phyloP scores from a whole-genome alignment of 2,888 invertebrate genomes.

The Acleris cristana region DNA sequence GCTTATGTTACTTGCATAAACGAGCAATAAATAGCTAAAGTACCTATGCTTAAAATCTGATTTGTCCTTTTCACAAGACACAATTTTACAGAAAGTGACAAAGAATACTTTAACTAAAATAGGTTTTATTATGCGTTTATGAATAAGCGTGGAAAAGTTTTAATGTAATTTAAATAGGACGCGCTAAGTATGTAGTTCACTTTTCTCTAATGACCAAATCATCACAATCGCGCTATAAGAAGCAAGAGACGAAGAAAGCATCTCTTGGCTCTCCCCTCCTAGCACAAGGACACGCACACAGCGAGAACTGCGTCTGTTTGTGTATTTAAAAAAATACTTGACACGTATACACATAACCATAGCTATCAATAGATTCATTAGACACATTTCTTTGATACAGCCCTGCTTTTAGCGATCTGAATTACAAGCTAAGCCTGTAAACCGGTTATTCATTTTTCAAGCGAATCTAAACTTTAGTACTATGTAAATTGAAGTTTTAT shows the following conservation, averaged over 20 bases:
- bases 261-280: slow-evolving; percentile 79
- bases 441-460: slow-evolving; percentile 31
- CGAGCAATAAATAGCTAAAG: too few species aligned
- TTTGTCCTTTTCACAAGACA: too few species aligned
- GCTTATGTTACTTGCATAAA: too few species aligned
- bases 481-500: neutral
- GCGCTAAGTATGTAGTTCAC: neutral
- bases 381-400: slow-evolving; percentile 81
- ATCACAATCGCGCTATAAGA: slow-evolving; percentile 63
- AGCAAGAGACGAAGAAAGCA: slow-evolving; percentile 80
- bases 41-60: too few species aligned
- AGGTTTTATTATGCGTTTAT: too few species aligned
- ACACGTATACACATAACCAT: slow-evolving; percentile 64
- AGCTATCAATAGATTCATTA: slow-evolving; percentile 82
- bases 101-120: too few species aligned
- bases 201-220: slow-evolving; percentile 50
- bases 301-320: slow-evolving; percentile 45
- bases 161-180: neutral
- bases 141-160: too few species aligned
- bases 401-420: slow-evolving; percentile 73
- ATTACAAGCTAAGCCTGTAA: slow-evolving; percentile 51
- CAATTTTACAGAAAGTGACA: too few species aligned
- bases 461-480: slow-evolving; percentile 53
- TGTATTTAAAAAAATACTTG: slow-evolving; percentile 73
- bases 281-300: slow-evolving; percentile 59